These are phyloP conservation scores for Plagodis pulveraria DNA, from an alignment of 2,888 invertebrate species.

Conservation along the genomic window DNA sequence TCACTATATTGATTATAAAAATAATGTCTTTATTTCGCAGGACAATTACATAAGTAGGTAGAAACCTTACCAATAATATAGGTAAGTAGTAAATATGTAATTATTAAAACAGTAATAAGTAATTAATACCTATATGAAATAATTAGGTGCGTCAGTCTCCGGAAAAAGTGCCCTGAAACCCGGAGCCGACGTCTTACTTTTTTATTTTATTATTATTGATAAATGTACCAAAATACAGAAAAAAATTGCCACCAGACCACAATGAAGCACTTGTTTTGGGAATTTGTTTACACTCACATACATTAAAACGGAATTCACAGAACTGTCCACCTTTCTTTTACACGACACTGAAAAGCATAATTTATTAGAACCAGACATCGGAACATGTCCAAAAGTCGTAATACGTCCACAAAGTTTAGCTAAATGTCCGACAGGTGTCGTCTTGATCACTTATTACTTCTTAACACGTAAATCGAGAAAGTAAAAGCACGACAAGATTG, in stretches of 20 bases:
- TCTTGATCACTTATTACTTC: conserved; percentile 45
- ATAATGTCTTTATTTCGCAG: too few species aligned
- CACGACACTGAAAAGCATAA: conserved; percentile 18
- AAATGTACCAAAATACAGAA: too few species aligned
- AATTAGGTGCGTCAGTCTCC: too few species aligned
- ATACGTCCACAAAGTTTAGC: conserved; percentile 30
- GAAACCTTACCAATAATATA: too few species aligned
- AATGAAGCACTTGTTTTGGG: not conserved
- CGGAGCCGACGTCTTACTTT: too few species aligned
- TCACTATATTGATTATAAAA: not conserved
- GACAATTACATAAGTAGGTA: too few species aligned
- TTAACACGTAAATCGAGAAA: conserved; percentile 52
- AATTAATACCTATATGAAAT: too few species aligned
- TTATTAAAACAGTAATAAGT: too few species aligned
- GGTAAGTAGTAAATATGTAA: too few species aligned
- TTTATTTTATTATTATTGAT: too few species aligned
- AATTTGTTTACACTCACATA: not conserved
- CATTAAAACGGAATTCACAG: conserved; percentile 2
- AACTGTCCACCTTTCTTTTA: conserved; percentile 18
- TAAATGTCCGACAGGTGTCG: conserved; percentile 58
- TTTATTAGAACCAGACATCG: conserved; percentile 21
- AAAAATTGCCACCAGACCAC: not conserved
- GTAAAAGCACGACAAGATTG: conserved; percentile 58
- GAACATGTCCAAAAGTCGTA: conserved; percentile 32
- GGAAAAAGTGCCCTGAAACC: too few species aligned